Percentiles rank a stretch among this genome's conserved stretches.
Evolutionary conservation across 2,113 vertebrate genomes (phyloP).

Genomic region (Pimephales promelas): DNA sequence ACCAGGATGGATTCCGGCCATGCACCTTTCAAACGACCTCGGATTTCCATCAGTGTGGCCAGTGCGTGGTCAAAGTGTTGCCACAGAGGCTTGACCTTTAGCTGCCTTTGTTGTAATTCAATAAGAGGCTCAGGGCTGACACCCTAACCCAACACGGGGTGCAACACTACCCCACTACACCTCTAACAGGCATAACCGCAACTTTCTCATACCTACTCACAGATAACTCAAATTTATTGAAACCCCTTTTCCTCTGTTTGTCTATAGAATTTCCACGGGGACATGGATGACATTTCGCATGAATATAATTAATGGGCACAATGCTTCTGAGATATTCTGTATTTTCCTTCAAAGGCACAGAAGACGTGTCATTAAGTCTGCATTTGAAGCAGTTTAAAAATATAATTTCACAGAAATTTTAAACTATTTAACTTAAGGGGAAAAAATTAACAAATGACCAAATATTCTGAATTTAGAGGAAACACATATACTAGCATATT

Average conservation of each 20-base stretch:
- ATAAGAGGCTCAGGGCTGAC: conserved; percentile 66
- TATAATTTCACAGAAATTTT: neutral
- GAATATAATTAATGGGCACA: conserved; percentile 56
- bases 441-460: neutral
- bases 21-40: conserved; percentile 56
- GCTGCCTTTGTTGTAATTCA: conserved; percentile 75
- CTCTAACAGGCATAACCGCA: conserved; percentile 76
- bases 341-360: neutral
- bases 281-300: conserved; percentile 56
- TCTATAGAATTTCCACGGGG: conserved; percentile 63
- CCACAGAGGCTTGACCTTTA: conserved; percentile 68
- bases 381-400: conserved; percentile 2
- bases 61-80: conserved; percentile 51
- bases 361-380: neutral
- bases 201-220: conserved; percentile 68
- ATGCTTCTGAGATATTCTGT: neutral
- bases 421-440: neutral
- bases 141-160: conserved; percentile 62
- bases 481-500: neutral
- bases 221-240: conserved; percentile 70
- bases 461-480: neutral
- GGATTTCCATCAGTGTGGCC: conserved; percentile 57
- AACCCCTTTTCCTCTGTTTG: conserved; percentile 69
- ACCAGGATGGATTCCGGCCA: conserved; percentile 39
- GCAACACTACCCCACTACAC: conserved; percentile 72